These are phyloP conservation scores for Equus przewalskii DNA, from an alignment of 2,113 vertebrate genomes.

Conservation along the genomic window DNA sequence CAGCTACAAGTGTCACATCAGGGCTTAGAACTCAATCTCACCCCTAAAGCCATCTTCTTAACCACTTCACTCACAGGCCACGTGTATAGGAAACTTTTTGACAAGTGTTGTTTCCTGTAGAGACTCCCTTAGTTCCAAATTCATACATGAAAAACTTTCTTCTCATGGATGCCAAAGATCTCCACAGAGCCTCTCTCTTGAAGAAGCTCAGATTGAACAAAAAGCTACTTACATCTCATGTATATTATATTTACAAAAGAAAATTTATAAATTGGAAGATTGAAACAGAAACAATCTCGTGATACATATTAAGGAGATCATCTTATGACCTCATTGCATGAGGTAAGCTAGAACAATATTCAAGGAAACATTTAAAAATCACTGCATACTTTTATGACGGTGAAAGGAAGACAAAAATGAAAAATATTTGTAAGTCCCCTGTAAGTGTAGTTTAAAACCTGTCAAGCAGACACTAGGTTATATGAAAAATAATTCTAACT, in stretches of 20 bases:
- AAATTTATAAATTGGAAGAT: not conserved
- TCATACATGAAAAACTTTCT: not conserved
- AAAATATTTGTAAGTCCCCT: not conserved
- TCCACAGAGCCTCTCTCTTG: not conserved
- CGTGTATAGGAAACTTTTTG: not conserved
- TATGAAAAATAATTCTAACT: not conserved
- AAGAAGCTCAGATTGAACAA: not conserved
- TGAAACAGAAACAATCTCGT: not conserved
- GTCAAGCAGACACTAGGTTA: not conserved
- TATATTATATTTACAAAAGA: not conserved
- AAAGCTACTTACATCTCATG: not conserved
- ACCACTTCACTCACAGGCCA: not conserved
- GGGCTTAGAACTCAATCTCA: not conserved
- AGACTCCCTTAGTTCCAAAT: not conserved
- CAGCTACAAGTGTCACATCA: not conserved
- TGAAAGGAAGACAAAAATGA: slow-evolving; percentile 37
- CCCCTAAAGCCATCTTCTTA: not conserved
- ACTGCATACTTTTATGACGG: not conserved
- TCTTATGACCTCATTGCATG: not conserved
- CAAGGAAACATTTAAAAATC: slow-evolving; percentile 12
- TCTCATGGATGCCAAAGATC: not conserved
- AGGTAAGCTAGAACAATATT: not conserved
- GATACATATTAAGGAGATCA: not conserved
- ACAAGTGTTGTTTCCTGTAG: not conserved
- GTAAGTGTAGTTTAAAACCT: slow-evolving; percentile 8